Base-by-base conservation (phyloP, 2,888 invertebrate species). In the Archips xylosteana region DNA sequence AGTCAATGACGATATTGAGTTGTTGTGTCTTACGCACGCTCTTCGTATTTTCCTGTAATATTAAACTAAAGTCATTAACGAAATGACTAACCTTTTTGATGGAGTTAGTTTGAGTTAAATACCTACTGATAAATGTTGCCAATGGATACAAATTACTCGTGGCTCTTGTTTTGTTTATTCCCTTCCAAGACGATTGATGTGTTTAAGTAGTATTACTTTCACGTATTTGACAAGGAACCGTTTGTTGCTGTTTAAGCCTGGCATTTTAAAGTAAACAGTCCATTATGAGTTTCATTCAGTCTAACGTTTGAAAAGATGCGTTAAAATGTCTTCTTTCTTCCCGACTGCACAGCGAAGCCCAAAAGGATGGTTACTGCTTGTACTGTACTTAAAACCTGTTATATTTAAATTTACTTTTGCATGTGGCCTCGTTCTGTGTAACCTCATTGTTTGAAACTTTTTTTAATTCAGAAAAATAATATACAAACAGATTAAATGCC, bases 221-320 rank as follows among this genome's bases (percentile, higher is more conserved):
- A 76, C 75, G 74, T 76, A 77, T 76, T 80, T 79, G 77, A 80
- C 23, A 69, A 57, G 42, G 49, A 51, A 62, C 61, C 13, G 45
- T 39, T 39, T 39, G 39, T 62, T 23, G 69, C 42, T 69, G 51
- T 62, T 10, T 49, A 62, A 39, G 13, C 13, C 51, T 62, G 61
- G 10, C 61, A 69, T 69, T 69, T 23, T 5, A 69, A 51, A 51
- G 61, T 51, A 42, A 67, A 51, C 36, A 51, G 51, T 42, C 69
- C 61, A 32, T 69, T 39, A 69, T 62, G 51, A 39, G 61, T 12
- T 62, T 42, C 49, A 23, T 34, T 34, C 47, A 10, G 32, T 10
- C 2, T 67, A 13, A 57, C 67, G 13, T 66, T 51, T 42, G 12
- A 45, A 62, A 45, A 62, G 45, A 12, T 62, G 3, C 39, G 39